Evolutionary conservation across 2,113 vertebrate genomes (phyloP).

Genomic region (Daboia siamensis): DNA sequence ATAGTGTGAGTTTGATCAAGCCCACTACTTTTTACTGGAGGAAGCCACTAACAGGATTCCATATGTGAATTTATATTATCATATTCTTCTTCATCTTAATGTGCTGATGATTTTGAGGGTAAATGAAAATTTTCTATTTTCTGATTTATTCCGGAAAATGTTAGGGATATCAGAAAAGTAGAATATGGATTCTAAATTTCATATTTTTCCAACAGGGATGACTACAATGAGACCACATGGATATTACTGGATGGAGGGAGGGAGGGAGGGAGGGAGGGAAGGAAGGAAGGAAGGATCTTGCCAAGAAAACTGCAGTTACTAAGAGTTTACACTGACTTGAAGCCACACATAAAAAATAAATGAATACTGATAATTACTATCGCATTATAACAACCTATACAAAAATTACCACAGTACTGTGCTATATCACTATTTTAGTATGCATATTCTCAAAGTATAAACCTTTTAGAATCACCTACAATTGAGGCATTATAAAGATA

Average conservation of each 20-base stretch:
- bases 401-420: not conserved
- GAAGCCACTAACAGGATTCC: not conserved
- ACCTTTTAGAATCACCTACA: not conserved
- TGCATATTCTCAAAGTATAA: not conserved
- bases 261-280: no score
- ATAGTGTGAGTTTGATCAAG: not conserved
- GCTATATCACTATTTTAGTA: not conserved
- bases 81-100: not conserved
- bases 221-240: not conserved
- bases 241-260: not conserved
- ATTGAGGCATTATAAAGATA: not conserved
- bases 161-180: not conserved
- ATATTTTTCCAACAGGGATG: not conserved
- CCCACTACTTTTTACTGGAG: not conserved
- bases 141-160: not conserved
- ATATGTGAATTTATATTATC: not conserved
- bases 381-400: not conserved
- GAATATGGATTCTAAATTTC: not conserved
- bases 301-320: not conserved
- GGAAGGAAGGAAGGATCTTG: not conserved
- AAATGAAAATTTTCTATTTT: not conserved
- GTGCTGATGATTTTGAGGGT: not conserved
- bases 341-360: not conserved
- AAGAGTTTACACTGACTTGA: not conserved
- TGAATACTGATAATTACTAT: not conserved